Percentiles rank a stretch among this genome's conserved stretches.
phyloP scores from a whole-genome alignment of 2,113 vertebrate species.

The Furnarius figulus region DNA sequence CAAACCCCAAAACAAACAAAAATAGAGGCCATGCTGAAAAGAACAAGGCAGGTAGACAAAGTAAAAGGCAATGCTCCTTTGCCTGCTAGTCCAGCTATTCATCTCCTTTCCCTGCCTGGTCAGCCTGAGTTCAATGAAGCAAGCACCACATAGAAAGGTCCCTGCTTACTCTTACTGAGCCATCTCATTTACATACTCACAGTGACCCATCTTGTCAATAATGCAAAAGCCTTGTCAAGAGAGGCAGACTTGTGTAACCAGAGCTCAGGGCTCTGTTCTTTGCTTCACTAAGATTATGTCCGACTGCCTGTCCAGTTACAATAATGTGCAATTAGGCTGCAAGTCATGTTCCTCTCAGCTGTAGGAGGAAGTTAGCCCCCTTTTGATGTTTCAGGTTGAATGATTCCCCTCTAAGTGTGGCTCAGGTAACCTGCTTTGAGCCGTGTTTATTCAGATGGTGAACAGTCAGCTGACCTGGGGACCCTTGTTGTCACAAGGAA shows the following conservation, averaged over 20 bases:
- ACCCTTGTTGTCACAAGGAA: not conserved
- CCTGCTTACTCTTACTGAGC: not conserved
- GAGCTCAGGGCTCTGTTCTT: constrained; percentile 8
- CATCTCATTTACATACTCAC: constrained; percentile 11
- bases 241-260: constrained; percentile 16
- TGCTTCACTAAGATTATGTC: not conserved
- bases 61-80: not conserved
- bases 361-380: not conserved
- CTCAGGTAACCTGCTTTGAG: not conserved
- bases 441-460: not conserved
- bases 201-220: not conserved
- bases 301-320: not conserved
- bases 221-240: not conserved
- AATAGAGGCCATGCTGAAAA: not conserved
- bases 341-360: constrained; percentile 3
- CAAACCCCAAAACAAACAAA: not conserved
- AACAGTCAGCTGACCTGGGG: not conserved
- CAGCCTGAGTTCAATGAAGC: not conserved
- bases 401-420: not conserved
- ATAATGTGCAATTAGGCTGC: constrained; percentile 9
- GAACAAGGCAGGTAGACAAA: not conserved
- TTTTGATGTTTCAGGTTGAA: constrained; percentile 35
- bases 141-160: not conserved
- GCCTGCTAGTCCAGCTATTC: not conserved
- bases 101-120: not conserved